Evolutionary conservation across 2,113 vertebrate species (phyloP).

Genomic region (Dolichotis patagonum): DNA sequence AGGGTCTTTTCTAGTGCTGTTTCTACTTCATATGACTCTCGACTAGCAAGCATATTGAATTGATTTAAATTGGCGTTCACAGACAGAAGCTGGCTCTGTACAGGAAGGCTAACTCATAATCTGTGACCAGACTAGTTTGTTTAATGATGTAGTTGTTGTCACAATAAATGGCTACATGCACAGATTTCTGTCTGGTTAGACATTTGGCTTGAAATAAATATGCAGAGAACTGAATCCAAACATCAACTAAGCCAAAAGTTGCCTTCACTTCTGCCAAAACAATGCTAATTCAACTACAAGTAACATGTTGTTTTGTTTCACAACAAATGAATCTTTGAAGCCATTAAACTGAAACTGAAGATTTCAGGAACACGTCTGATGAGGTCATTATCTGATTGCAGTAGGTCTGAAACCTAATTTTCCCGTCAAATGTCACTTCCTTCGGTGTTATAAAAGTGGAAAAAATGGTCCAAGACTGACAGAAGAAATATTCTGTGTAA

Average conservation of each 20-base stretch:
- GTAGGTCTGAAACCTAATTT: background rate
- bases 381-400: constrained; percentile 12
- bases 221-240: constrained; percentile 66
- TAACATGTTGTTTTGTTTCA: constrained; percentile 52
- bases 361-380: constrained; percentile 41
- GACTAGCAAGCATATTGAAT: constrained; percentile 67
- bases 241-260: constrained; percentile 67
- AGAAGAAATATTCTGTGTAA: background rate
- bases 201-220: constrained; percentile 73
- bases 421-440: background rate
- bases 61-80: constrained; percentile 61
- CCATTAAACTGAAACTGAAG: constrained; percentile 53
- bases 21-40: constrained; percentile 39
- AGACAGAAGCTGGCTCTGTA: constrained; percentile 61
- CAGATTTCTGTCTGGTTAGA: constrained; percentile 60
- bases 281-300: constrained; percentile 48
- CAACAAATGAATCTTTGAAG: constrained; percentile 68
- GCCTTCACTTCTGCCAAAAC: constrained; percentile 59
- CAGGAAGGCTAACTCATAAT: constrained; percentile 18
- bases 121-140: constrained; percentile 72
- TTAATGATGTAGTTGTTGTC: constrained; percentile 75
- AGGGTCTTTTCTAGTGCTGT: constrained; percentile 22
- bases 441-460: constrained; percentile 6
- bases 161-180: constrained; percentile 33
- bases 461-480: background rate